Evolutionary conservation across 2,113 vertebrate genomes (phyloP), one percentile per base, ranked within the genome.

Genomic region (Phainopepla nitens): DNA sequence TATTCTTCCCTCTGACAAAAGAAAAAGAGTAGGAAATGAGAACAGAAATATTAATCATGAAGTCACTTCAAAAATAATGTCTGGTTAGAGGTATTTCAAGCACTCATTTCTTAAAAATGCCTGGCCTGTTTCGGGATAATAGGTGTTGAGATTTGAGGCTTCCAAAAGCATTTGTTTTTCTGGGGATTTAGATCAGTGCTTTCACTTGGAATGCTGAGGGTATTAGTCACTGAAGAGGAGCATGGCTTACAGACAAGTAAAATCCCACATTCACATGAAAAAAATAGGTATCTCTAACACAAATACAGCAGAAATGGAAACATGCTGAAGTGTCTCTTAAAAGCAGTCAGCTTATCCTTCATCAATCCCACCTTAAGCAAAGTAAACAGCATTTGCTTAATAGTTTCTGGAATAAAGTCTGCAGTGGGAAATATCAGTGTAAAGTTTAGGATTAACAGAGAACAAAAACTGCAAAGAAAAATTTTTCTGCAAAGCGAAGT

Each of bases 1-100:
- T 97, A 99, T 98, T 97, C 99, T 98, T 96, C 98, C 98, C 69
- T 98, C 99, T 99, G 96, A 78, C 86, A 69, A 98, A 39, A 93
- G 22, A 90, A 94, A 92, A 94, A 94, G 27, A 87, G 36, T 31
- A 28, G 47, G 21, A 91, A 28, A 44, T 90, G 22, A 96, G 75
- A 95, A 45, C 54, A 83, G 27, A 42, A 53, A 45, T n/a, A 81
- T 44, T 76, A 68, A 76, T 47, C 1, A 8, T 29, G 28, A 89
- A 69, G 56, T 69, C 12, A 54, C 25, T 75, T 90, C 4, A 83
- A 54, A 82, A 49, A 68, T 45, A 81, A 57, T 22, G 29, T 68
- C 28, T 42, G 33, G 36, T 69, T 31, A n/a, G 6, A 45, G 28
- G 17, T 5, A 66, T 22, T 73, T 42, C 10, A 41, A 49, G 51